These are phyloP conservation scores for Musca vetustissima DNA, from an alignment of 1,140 invertebrate genomes.

Conservation along the genomic window DNA sequence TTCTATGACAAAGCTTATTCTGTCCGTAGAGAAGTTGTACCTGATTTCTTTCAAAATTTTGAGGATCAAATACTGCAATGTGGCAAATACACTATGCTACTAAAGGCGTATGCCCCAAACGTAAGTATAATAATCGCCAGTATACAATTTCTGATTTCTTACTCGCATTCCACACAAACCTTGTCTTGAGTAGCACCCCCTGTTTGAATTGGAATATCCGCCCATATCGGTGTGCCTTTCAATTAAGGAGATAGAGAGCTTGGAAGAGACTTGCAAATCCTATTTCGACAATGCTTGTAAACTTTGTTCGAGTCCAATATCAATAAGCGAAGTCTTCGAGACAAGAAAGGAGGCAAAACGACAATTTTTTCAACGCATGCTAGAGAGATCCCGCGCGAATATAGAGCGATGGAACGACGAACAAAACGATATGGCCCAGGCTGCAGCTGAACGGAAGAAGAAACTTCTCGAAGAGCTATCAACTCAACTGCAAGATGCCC, in stretches of 20 bases:
- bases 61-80: constrained; percentile 47
- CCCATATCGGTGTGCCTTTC: constrained; percentile 41
- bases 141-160: too few species aligned
- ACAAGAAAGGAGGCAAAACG: constrained; percentile 30
- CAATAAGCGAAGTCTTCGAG: constrained; percentile 30
- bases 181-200: constrained; percentile 37
- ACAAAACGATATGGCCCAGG: constrained; percentile 23
- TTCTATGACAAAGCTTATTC: constrained; percentile 49
- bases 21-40: constrained; percentile 36
- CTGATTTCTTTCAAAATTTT: constrained; percentile 43
- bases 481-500: constrained; percentile 32
- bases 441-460: constrained; percentile 33
- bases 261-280: constrained; percentile 27
- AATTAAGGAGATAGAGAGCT: constrained; percentile 34
- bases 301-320: constrained; percentile 27
- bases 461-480: constrained; percentile 34
- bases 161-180: not conserved
- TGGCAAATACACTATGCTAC: constrained; percentile 50
- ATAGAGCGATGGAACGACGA: constrained; percentile 38
- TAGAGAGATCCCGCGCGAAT: constrained; percentile 32
- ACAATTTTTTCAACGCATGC: constrained; percentile 34
- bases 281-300: constrained; percentile 27
- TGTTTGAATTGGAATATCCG: constrained; percentile 40
- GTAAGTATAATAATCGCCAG: constrained; percentile 29
- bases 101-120: constrained; percentile 42